A percentile compares a stretch with the other conserved stretches of the same genome.
phyloP scores from a whole-genome alignment of 2,113 vertebrate species.

The Amblyopsis rosae region DNA sequence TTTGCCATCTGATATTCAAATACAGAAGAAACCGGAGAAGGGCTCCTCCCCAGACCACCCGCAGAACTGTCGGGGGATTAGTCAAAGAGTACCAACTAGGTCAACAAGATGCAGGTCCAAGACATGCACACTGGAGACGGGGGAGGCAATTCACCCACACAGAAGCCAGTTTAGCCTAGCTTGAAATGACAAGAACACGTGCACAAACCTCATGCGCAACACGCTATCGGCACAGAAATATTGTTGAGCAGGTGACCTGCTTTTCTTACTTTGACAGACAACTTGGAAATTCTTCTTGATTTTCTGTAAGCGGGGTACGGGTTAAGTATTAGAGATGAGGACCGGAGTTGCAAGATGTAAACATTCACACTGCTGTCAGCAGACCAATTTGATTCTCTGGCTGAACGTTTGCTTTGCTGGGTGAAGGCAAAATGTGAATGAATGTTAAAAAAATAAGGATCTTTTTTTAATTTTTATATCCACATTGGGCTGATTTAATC shows the following conservation, averaged over 20 bases:
- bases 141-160: slow-evolving; percentile 52
- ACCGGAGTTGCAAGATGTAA: slow-evolving; percentile 66
- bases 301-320: slow-evolving; percentile 60
- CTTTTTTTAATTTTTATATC: slow-evolving; percentile 15
- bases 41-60: slow-evolving; percentile 76
- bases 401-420: slow-evolving; percentile 35
- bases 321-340: slow-evolving; percentile 67
- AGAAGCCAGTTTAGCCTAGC: slow-evolving; percentile 58
- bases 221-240: slow-evolving; percentile 35
- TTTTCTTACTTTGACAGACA: slow-evolving; percentile 73
- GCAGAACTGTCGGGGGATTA: slow-evolving; percentile 73
- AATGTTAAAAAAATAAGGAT: slow-evolving; percentile 6
- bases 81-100: slow-evolving; percentile 80
- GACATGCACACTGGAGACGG: slow-evolving; percentile 43
- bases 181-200: slow-evolving; percentile 30
- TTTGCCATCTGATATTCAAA: slow-evolving; percentile 81
- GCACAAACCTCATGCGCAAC: not conserved
- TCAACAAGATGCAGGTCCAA: slow-evolving; percentile 76
- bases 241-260: slow-evolving; percentile 65
- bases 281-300: slow-evolving; percentile 73
- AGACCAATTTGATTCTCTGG: slow-evolving; percentile 53
- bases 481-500: slow-evolving; percentile 7
- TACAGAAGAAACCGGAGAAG: slow-evolving; percentile 67
- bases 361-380: slow-evolving; percentile 66
- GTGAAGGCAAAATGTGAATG: slow-evolving; percentile 31